Base-by-base conservation (phyloP, 2,113 vertebrate species). In the Choloepus hoffmanni region DNA sequence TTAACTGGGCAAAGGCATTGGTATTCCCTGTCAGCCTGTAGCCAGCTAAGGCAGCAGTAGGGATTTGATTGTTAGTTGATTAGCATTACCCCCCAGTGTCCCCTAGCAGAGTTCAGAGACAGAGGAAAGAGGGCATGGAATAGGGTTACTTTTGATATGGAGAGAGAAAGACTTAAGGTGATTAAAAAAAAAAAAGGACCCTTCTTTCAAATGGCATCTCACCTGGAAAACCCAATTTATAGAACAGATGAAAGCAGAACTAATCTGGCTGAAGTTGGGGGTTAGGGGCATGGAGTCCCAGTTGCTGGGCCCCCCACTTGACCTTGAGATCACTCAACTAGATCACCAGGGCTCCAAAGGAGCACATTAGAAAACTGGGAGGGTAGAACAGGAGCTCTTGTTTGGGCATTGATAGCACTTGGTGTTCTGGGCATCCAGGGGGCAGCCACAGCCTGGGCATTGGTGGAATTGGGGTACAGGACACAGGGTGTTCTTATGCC, bases 201-300 rank as follows among this genome's bases (percentile, higher is more conserved):
- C 26, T 83, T 92, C 40, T 90, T 94, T 95, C 78, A 95, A 85
- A 85, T 4, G 48, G 16, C 88, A n/a, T 73, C 33, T 93, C 84
- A 93, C 7, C 43, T 30, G 13, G 36, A 89, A 91, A 89, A 33
- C 23, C 53, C 53, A 89, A 45, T 89, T 84, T 94, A 76, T 96
- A 79, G 89, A 90, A 92, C 6, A 86, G 43, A 91, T 16, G 21
- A 94, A 91, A 94, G 62, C 43, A 86, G 18, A 70, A 19, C 48
- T 91, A 63, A 36, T 83, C 5, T 15, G 45, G 40, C 82, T 95
- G 36, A 63, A 79, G 30, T 26, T 96, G 74, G 40, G 15, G 26
- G 36, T 24, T 26, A 90, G 7, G 19, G 60, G 40, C n/a, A 78
- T 26, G 43, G 43, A 74, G 36, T 26, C 72, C 62, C 30, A 90